A percentile compares a stretch with the other conserved stretches of the same genome.
These are phyloP conservation scores for Crossocerus cetratus DNA, from an alignment of 2,888 invertebrate species.

Conservation along the genomic window DNA sequence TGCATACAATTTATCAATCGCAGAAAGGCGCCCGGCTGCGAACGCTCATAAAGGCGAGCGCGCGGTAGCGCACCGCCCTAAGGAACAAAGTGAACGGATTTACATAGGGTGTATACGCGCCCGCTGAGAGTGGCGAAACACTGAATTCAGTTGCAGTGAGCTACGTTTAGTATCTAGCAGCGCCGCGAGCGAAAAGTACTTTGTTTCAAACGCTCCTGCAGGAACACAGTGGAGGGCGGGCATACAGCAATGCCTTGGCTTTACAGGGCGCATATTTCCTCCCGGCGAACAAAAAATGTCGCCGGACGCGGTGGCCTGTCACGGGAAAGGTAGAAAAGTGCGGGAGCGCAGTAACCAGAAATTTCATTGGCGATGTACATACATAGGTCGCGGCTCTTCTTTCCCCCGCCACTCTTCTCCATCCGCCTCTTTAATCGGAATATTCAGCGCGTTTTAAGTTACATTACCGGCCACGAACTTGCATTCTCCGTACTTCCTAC, in stretches of 20 bases:
- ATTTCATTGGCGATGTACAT: conserved; percentile 29
- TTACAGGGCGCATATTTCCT: conserved; percentile 25
- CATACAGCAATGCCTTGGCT: conserved; percentile 13
- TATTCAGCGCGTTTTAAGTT: conserved; percentile 53
- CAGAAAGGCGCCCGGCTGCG: too few species aligned
- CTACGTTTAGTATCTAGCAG: conserved; percentile 27
- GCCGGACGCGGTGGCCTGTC: conserved; percentile 13
- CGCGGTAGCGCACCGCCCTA: too few species aligned
- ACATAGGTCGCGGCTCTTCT: conserved; percentile 34
- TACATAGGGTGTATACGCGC: conserved; percentile 22
- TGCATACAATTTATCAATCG: too few species aligned
- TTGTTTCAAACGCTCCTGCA: conserved; percentile 45
- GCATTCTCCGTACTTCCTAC: conserved; percentile 7
- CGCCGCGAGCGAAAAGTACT: conserved; percentile 36
- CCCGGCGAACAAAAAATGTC: conserved; percentile 7
- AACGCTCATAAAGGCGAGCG: too few species aligned
- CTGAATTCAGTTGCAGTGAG: conserved; percentile 32
- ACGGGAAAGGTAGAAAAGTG: conserved; percentile 23
- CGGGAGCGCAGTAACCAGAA: conserved; percentile 17
- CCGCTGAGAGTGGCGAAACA: conserved; percentile 3
- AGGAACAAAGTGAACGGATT: conserved; percentile 23
- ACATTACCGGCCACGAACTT: too few species aligned
- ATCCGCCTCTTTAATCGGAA: conserved; percentile 61
- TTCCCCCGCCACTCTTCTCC: conserved; percentile 15
- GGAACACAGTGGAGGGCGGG: conserved; percentile 13